These are phyloP conservation scores for Callipepla californica DNA, from an alignment of 2,113 vertebrate genomes.

Conservation along the genomic window DNA sequence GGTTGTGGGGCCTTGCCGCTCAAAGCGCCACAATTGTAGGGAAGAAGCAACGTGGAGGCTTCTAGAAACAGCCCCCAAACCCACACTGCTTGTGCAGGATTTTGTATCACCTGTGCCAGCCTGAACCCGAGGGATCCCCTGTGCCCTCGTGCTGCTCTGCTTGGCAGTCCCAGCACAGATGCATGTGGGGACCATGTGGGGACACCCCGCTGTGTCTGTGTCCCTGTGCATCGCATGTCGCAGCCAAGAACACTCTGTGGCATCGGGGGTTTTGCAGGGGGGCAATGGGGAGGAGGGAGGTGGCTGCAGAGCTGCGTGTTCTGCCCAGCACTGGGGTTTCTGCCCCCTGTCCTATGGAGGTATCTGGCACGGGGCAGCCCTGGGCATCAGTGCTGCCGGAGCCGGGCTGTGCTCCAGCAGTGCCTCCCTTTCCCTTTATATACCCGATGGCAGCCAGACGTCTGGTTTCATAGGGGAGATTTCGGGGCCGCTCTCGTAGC, in stretches of 20 bases:
- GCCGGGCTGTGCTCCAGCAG: background rate
- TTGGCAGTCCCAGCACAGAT: accelerated
- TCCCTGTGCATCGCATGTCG: background rate
- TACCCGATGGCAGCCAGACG: background rate
- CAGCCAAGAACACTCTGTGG: background rate
- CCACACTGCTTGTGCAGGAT: accelerated
- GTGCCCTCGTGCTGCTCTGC: accelerated
- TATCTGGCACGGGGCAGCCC: background rate
- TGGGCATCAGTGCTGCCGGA: background rate
- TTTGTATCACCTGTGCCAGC: background rate
- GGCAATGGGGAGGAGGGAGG: background rate
- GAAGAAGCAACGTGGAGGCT: accelerated
- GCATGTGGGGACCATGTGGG: accelerated
- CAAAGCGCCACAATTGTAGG: background rate
- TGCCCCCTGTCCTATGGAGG: background rate
- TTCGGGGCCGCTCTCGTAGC: background rate
- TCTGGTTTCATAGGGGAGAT: background rate
- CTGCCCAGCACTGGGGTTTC: accelerated
- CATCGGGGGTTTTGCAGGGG: accelerated
- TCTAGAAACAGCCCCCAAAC: background rate
- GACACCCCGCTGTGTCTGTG: background rate
- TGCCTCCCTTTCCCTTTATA: background rate
- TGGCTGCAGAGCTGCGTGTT: accelerated
- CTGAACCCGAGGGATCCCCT: background rate
- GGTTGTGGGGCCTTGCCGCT: slow-evolving; percentile 3